Evolutionary conservation across 1,140 invertebrate species (phyloP), one percentile per base, ranked within the genome.

Genomic region (Pinna nobilis): DNA sequence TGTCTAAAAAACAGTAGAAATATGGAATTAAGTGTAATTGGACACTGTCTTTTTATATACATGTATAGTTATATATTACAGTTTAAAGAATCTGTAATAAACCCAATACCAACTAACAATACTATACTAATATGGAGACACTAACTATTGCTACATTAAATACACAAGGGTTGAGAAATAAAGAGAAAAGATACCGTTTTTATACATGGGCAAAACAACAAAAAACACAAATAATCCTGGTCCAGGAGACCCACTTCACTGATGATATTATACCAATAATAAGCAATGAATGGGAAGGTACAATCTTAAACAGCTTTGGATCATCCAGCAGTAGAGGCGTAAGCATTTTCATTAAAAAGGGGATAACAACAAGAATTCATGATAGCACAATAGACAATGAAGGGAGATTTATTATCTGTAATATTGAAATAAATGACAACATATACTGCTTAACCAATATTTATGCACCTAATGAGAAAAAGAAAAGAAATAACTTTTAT

Each of bases 391-490:
- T 20, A 35, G 64, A 67, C n/a, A 37, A 51, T 11, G 64, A 67
- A 23, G 64, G 64, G 4, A 67, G 64, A 67, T 1, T 53, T 20
- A 18, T 67, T 13, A 15, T 67, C 3, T 15, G 51, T 1, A 67
- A 67, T 39, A 53, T 67, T 7, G 37, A 67, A 63, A 44, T 63
- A 28, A 35, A 63, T 44, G 64, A 67, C 11, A 47, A 13, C 32
- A 53, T 67, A n/a, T n/a, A n/a, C n/a, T n/a, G n/a, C n/a, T n/a
- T n/a, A n/a, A n/a, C n/a, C n/a, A n/a, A n/a, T n/a, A 23, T 53
- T 1, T 67, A 67, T 67, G 64, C 64, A 20, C 64, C 64, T 4
- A 67, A 67, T 37, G 20, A 32, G 11, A 53, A 11, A 33, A 18
- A 20, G 4, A 51, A 15, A 23, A 67, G 64, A 51, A 33, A 51